Evolutionary conservation across 2,888 invertebrate genomes (phyloP), one percentile per base, ranked within the genome.

Genomic region (Xestoiulus laeticollis): DNA sequence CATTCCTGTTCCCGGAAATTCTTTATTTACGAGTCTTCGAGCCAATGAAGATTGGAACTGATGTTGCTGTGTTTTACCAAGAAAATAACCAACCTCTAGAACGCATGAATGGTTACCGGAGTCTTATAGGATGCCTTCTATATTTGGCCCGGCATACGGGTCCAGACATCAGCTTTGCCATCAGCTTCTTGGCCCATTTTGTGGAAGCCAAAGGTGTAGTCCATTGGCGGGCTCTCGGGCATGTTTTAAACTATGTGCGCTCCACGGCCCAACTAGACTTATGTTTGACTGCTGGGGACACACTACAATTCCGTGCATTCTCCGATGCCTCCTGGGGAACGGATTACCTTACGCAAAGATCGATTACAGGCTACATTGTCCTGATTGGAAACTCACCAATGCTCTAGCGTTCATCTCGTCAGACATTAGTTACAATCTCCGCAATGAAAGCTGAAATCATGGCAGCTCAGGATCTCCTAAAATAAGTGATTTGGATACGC

Each of bases 381-480:
- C 22, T 6, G 26, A 8, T 6, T 22, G 26, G 33, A 19, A 8
- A 6, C 22, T n/a, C n/a, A n/a, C n/a, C n/a, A n/a, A n/a, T n/a
- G n/a, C n/a, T n/a, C n/a, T n/a, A n/a, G n/a, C 26, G 26, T 0
- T 89, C 88, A 32, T 83, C 88, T 85, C 88, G 88, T 43, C 90
- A 90, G 88, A 89, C 89, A 84, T 88, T 88, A 19, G 90, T 90
- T 0, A 88, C 90, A 12, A 88, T 89, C 16, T 90, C 89, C 3
- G 90, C 90, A 0, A 90, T 89, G 8, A 90, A 90, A 86, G 89
- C 90, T 12, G 90, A 90, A 84, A 89, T 89, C 86, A 87, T 90
- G 5, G 90, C 90, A 1, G 90, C 90, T 16, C 59, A 86, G 16
- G 33, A 86, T n/a, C 89, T 87, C 14, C 89, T 85, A 5, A 89